phyloP scores from a whole-genome alignment of 2,113 vertebrate species.

The Phylloscopus trochiloides region DNA sequence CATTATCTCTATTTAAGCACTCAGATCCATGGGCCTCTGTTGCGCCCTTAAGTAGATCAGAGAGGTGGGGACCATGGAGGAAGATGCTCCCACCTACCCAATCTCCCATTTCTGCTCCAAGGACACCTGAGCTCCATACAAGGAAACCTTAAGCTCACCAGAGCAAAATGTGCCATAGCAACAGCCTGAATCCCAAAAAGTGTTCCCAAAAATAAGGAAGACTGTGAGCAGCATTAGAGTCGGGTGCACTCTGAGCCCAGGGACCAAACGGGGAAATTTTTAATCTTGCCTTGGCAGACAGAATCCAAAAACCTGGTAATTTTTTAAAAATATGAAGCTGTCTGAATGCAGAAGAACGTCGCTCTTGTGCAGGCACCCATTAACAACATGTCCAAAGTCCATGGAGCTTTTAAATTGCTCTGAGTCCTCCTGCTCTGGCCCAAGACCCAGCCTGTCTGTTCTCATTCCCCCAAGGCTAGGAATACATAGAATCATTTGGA shows the following conservation, averaged over 20 bases:
- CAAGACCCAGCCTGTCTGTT: not conserved
- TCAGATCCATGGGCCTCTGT: not conserved
- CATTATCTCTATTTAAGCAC: not conserved
- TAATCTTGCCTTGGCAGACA: not conserved
- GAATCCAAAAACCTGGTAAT: not conserved
- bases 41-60: not conserved
- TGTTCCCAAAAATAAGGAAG: not conserved
- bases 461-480: not conserved
- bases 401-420: not conserved
- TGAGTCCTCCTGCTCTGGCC: not conserved
- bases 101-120: not conserved
- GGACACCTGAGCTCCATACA: not conserved
- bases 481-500: not conserved
- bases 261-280: not conserved
- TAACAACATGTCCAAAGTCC: accelerated
- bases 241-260: not conserved
- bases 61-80: not conserved
- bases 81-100: not conserved
- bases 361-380: not conserved
- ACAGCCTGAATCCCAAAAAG: not conserved
- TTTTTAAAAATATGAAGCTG: not conserved
- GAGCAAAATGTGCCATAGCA: not conserved
- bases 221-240: not conserved
- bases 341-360: not conserved
- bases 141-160: not conserved